phyloP scores from a whole-genome alignment of 2,797 vertebrate genomes.

The Rhynchotus rufescens region DNA sequence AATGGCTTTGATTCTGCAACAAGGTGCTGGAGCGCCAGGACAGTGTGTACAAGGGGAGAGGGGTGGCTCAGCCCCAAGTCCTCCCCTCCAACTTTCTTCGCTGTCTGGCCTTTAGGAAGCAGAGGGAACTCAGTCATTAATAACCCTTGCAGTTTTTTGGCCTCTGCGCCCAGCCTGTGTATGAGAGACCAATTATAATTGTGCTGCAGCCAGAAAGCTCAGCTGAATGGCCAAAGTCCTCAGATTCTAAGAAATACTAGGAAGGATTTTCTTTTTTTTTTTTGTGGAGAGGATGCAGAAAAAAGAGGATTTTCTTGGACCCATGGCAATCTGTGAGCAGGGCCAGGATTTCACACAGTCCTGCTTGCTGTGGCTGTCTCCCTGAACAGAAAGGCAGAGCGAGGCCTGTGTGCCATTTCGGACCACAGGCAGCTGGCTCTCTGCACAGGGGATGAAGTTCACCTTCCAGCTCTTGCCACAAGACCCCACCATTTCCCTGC shows the following conservation, averaged over 20 bases:
- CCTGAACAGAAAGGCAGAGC: not conserved
- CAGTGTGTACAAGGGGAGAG: not conserved
- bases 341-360: conserved; percentile 61
- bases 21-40: not conserved
- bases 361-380: conserved; percentile 5
- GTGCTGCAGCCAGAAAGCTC: conserved; percentile 48
- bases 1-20: not conserved
- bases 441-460: not conserved
- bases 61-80: conserved; percentile 38
- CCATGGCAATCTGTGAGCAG: not conserved
- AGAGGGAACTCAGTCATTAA: conserved; percentile 65
- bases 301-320: conserved; percentile 58
- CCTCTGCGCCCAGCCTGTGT: conserved; percentile 4
- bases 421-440: not conserved
- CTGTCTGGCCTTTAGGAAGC: conserved; percentile 61
- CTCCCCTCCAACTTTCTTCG: conserved; percentile 47
- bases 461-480: not conserved
- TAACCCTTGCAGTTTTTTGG: conserved; percentile 68
- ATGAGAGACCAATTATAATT: conserved; percentile 59
- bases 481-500: not conserved
- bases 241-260: conserved; percentile 66
- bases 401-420: not conserved
- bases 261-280: conserved; percentile 55
- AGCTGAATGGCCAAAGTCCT: conserved; percentile 42
- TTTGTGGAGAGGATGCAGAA: conserved; percentile 53